phyloP scores from a whole-genome alignment of 2,888 invertebrate species.

The Caenorhabditis auriculariae region DNA sequence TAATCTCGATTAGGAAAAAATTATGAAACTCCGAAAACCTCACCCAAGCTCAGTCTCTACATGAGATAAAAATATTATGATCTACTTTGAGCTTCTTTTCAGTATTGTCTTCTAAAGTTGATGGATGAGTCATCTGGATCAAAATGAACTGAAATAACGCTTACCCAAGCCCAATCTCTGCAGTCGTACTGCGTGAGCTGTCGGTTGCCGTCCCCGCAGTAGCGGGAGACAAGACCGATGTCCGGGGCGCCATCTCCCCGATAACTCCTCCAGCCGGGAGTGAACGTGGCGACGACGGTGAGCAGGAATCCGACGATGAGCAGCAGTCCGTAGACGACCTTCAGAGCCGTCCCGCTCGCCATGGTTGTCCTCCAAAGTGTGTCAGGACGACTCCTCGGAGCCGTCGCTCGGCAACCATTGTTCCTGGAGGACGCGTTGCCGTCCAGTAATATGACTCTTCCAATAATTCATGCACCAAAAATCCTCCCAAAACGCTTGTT shows the following conservation, averaged over 20 bases:
- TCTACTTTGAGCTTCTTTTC: not conserved
- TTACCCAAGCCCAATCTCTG: constrained; percentile 38
- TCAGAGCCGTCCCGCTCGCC: too few species aligned
- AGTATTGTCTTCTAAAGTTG: not conserved
- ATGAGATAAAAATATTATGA: not conserved
- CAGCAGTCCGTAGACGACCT: constrained; percentile 32
- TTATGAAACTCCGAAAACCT: too few species aligned
- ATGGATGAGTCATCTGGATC: too few species aligned
- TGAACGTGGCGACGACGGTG: constrained; percentile 48
- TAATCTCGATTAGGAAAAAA: too few species aligned
- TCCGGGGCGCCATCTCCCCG: constrained; percentile 38
- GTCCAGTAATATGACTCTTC: too few species aligned
- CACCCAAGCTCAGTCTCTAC: not conserved
- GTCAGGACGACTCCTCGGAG: too few species aligned
- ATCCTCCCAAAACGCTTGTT: too few species aligned
- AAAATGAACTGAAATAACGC: too few species aligned
- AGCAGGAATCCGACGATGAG: constrained; percentile 41
- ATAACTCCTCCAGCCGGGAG: constrained; percentile 54
- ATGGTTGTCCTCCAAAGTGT: too few species aligned
- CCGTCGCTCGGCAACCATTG: too few species aligned
- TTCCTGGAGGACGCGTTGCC: too few species aligned
- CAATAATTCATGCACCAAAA: too few species aligned
- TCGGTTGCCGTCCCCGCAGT: constrained; percentile 42
- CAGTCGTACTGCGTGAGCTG: constrained; percentile 42
- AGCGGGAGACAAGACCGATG: constrained; percentile 46